phyloP scores from a whole-genome alignment of 2,888 invertebrate species.

The Rhogogaster chlorosoma region DNA sequence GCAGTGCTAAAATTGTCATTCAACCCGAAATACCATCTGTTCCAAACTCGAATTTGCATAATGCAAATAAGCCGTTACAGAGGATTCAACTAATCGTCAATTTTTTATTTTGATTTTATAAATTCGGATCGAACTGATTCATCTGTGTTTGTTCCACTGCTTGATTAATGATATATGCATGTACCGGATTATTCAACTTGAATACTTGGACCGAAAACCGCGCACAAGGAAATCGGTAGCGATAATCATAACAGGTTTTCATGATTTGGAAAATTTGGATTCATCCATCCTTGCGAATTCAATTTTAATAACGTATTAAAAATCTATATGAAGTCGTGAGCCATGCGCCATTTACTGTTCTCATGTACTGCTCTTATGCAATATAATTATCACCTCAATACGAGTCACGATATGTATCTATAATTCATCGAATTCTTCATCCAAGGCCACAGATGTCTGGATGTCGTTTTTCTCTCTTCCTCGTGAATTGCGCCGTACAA shows the following conservation, averaged over 20 bases:
- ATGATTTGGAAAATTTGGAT: not conserved
- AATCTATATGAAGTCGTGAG: not conserved
- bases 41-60: not conserved
- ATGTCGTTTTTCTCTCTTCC: not conserved
- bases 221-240: not conserved
- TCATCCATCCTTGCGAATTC: not conserved
- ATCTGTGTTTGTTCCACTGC: not conserved
- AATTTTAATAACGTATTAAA: not conserved
- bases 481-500: not conserved
- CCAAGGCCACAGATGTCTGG: slow-evolving; percentile 30
- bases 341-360: no score
- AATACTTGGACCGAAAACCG: not conserved
- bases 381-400: not conserved
- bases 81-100: not conserved
- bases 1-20: not conserved
- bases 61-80: not conserved
- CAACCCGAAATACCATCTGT: not conserved
- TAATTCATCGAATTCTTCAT: slow-evolving; percentile 8
- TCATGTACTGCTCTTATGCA: no score
- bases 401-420: not conserved
- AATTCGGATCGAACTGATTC: not conserved
- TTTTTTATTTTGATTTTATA: not conserved
- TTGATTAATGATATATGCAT: not conserved
- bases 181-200: not conserved
- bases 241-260: not conserved